Conservation (phyloP, 2,113 vertebrate genomes). For the Hippocampus comes region DNA sequence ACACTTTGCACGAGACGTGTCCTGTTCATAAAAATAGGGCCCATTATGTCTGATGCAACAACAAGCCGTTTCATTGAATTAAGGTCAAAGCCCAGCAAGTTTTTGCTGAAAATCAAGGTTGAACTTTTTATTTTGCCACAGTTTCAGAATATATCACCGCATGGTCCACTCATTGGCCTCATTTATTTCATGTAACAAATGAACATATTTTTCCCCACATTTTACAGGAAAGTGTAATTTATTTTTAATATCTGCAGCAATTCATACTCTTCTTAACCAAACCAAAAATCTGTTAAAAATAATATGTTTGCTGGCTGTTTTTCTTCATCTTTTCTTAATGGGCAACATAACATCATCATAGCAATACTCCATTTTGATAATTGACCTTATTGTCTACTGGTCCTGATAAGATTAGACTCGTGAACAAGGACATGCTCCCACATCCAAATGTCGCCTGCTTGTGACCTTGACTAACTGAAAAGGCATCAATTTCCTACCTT, state of each 20-base stretch:
- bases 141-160: neutral
- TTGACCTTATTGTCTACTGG: slow-evolving; percentile 45
- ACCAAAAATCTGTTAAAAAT: neutral
- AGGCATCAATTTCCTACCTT: slow-evolving; percentile 38
- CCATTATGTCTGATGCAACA: too few species aligned
- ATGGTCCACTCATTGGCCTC: too few species aligned
- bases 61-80: too few species aligned
- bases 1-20: too few species aligned
- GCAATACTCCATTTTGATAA: slow-evolving; percentile 44
- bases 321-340: slow-evolving; percentile 7
- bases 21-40: too few species aligned
- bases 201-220: too few species aligned
- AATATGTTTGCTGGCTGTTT: neutral
- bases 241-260: too few species aligned
- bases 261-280: too few species aligned
- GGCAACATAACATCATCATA: slow-evolving; percentile 23
- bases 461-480: slow-evolving; percentile 44
- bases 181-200: too few species aligned
- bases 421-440: slow-evolving; percentile 27
- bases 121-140: neutral
- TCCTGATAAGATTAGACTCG: slow-evolving; percentile 54
- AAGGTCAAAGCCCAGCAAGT: too few species aligned
- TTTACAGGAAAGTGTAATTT: too few species aligned
- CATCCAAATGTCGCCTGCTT: slow-evolving; percentile 44
- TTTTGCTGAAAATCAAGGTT: neutral